These are phyloP conservation scores for Micrasema minimum DNA, from an alignment of 1,140 invertebrate genomes.

Conservation along the genomic window DNA sequence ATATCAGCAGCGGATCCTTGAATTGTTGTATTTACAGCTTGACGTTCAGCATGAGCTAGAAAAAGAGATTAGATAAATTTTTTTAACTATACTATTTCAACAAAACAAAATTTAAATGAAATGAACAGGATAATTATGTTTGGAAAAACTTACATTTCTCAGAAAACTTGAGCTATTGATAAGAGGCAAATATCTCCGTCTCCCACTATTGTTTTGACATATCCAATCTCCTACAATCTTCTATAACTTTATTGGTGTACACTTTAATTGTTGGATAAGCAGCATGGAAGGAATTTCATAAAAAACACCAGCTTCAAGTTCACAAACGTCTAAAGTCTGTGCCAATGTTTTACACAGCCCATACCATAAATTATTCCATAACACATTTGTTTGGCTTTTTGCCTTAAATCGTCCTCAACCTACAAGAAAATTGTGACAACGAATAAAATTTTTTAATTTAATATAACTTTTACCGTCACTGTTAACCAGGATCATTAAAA, in stretches of 20 bases:
- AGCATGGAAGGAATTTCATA: slow-evolving; percentile 83
- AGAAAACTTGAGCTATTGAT: slow-evolving; percentile 75
- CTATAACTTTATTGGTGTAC: slow-evolving; percentile 76
- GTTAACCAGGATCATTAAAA: too few relatives aligned
- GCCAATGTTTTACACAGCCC: slow-evolving; percentile 85
- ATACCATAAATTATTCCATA: slow-evolving; percentile 99
- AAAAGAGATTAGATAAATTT: slow-evolving; percentile 7
- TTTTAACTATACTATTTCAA: too few relatives aligned
- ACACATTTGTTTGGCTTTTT: slow-evolving; percentile 92
- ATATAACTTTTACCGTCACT: too few relatives aligned
- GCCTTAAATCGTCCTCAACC: slow-evolving; percentile 80
- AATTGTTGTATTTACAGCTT: slow-evolving; percentile 94
- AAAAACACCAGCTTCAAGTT: slow-evolving; percentile 84
- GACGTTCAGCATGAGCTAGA: slow-evolving; percentile 88
- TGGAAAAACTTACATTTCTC: slow-evolving; percentile 66
- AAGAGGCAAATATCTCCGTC: slow-evolving; percentile 81
- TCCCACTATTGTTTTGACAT: slow-evolving; percentile 85
- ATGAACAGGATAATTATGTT: too few relatives aligned
- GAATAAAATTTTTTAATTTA: too few relatives aligned
- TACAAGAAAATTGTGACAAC: too few relatives aligned
- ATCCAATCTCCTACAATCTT: slow-evolving; percentile 79
- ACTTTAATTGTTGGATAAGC: slow-evolving; percentile 80
- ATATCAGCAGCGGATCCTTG: slow-evolving; percentile 97
- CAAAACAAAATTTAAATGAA: too few relatives aligned
- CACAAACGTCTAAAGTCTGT: slow-evolving; percentile 82